phyloP scores from a whole-genome alignment of 2,113 vertebrate genomes.

The Cygnus atratus region DNA sequence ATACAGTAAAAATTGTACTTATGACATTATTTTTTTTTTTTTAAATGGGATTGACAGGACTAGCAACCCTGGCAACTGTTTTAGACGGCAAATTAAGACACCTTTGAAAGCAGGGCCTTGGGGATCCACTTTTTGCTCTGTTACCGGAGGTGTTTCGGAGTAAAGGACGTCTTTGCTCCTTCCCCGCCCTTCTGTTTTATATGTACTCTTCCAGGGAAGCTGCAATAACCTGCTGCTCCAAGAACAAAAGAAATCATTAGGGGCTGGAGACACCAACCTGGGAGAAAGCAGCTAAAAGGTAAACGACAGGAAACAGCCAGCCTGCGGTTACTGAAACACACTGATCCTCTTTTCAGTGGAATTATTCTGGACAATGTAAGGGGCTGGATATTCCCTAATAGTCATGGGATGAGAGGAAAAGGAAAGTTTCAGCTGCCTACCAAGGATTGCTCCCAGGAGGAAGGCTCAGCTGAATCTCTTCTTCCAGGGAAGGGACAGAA shows the following conservation, averaged over 20 bases:
- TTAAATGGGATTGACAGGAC: too few relatives aligned
- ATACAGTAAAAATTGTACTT: accelerated
- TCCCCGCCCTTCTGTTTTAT: background rate
- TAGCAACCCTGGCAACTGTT: background rate
- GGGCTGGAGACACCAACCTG: background rate
- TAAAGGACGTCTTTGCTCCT: background rate
- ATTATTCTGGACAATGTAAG: background rate
- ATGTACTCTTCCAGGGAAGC: background rate
- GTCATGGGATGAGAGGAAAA: background rate
- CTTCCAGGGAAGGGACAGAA: slow-evolving; percentile 30
- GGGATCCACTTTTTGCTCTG: background rate
- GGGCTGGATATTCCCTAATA: background rate
- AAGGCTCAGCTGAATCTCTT: background rate
- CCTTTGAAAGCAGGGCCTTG: accelerated
- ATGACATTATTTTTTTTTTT: background rate
- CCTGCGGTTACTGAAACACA: background rate
- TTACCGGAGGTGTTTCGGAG: background rate
- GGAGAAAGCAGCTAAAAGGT: background rate
- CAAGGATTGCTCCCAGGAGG: background rate
- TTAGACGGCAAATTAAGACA: background rate
- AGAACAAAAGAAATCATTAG: background rate
- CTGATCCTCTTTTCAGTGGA: background rate
- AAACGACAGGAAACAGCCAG: background rate
- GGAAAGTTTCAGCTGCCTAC: slow-evolving; percentile 12
- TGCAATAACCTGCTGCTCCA: background rate